Evolutionary conservation across 2,113 vertebrate species (phyloP), one percentile per base, ranked within the genome.

Genomic region (Fregetta grallaria): DNA sequence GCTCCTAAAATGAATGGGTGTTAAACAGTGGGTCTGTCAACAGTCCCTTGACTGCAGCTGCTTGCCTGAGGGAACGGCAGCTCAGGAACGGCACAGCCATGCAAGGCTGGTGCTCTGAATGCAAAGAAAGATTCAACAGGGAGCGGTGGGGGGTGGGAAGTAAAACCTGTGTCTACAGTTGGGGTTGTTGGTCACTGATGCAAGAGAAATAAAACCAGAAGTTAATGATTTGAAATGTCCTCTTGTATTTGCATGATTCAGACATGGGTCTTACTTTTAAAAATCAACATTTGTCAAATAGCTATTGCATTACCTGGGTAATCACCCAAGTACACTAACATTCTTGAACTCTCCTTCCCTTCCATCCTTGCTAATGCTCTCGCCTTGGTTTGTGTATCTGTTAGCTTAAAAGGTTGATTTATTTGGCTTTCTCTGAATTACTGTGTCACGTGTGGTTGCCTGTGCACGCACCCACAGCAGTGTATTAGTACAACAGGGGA

Each of bases 131-230:
- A 74, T 30, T 76, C 45, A 73, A 13, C 11, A 56, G 36, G 40
- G 42, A 83, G 21, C 38, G 38, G n/a, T n/a, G n/a, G n/a, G 38
- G 38, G 38, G 38, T 38, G 38, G 38, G 38, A 38, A 38, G 38
- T 38, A 56, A 81, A 92, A 42, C 32, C 20, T 90, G 42, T 66
- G 5, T 63, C 59, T 63, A 29, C n/a, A n/a, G n/a, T n/a, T n/a
- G 14, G 22, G 10, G 19, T 7, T 72, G 11, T 86, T 89, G 45
- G 59, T 71, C 38, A 12, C 26, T 93, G 82, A 61, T 5, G 20
- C 26, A 90, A 94, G 79, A 65, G 30, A 94, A 93, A 90, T 75
- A 83, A 96, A 86, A 97, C 58, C 49, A 91, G 77, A 84, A 93
- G 26, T 11, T 26, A 23, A 70, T 78, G 13, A 56, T 53, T 59